These are phyloP conservation scores for Lapara coniferarum DNA, from an alignment of 2,888 invertebrate genomes.

Conservation along the genomic window DNA sequence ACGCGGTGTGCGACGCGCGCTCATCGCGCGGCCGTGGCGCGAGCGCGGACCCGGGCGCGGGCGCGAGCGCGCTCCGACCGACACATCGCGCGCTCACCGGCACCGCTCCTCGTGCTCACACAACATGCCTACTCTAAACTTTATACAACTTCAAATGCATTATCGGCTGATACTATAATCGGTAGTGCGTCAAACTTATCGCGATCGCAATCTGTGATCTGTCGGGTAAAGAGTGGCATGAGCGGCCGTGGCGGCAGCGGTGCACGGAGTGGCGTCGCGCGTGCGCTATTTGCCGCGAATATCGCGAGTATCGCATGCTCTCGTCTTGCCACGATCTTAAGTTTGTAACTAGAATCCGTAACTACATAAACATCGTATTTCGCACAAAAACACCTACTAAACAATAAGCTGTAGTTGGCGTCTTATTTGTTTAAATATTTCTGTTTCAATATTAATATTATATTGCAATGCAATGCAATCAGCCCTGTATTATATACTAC, in stretches of 20 bases:
- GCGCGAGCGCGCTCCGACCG: slow-evolving; percentile 58
- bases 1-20: slow-evolving; percentile 66
- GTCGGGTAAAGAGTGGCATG: slow-evolving; percentile 52
- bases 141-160: slow-evolving; percentile 28
- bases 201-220: slow-evolving; percentile 53
- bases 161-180: slow-evolving; percentile 27
- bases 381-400: background rate
- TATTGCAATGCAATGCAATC: too few relatives aligned
- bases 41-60: slow-evolving; percentile 60
- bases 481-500: too few relatives aligned
- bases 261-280: slow-evolving; percentile 76
- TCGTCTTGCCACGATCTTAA: slow-evolving; percentile 45
- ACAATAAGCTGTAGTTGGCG: background rate
- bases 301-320: slow-evolving; percentile 39
- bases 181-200: slow-evolving; percentile 40
- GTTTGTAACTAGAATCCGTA: slow-evolving; percentile 42
- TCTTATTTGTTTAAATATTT: background rate
- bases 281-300: slow-evolving; percentile 62
- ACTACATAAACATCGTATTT: slow-evolving; percentile 32
- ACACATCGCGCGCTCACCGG: slow-evolving; percentile 70
- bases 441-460: too few relatives aligned
- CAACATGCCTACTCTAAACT: slow-evolving; percentile 35
- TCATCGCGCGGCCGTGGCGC: slow-evolving; percentile 72
- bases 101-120: slow-evolving; percentile 39
- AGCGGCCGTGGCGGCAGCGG: slow-evolving; percentile 66